Base-by-base conservation (phyloP, 2,888 invertebrate species). In the Folsomia candida region DNA sequence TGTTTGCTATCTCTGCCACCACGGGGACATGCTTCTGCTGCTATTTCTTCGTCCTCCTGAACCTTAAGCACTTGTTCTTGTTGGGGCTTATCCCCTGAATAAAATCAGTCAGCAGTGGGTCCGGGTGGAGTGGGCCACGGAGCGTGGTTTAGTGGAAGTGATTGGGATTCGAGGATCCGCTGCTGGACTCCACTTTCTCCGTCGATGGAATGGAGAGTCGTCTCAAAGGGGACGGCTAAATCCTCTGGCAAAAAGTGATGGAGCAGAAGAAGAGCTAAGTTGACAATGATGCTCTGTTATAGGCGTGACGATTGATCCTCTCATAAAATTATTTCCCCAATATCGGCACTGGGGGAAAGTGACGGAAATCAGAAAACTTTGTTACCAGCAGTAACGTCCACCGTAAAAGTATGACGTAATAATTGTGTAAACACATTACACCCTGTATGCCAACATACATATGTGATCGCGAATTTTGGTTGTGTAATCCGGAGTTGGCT, bases 301-400 rank as follows among this genome's bases (percentile, higher is more conserved):
- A 37, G 37, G 37, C 37, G 70, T 68, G 73, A 70, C 73, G 70
- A 66, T 70, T 70, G 70, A 70, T 68, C 68, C 64, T 70, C 68
- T 70, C 67, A 70, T 64, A 64, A 64, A 70, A 62, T 72, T 69
- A 72, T 73, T 70, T 73, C 67, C 70, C 63, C 67, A 69, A 72
- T 68, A 67, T 54, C 64, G n/a, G n/a, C 47, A 47, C 47, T 20
- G 54, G 54, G 54, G 6, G 54, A 54, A 54, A 9, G 6, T 9
- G 37, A 37, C 14, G 37, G 37, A 37, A 37, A 4, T n/a, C n/a
- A n/a, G n/a, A n/a, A n/a, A n/a, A n/a, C n/a, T n/a, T n/a, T n/a
- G n/a, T n/a, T n/a, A n/a, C n/a, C n/a, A n/a, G n/a, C n/a, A n/a
- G n/a, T n/a, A n/a, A n/a, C n/a, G n/a, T n/a, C n/a, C n/a, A n/a